Conservation (phyloP, 2,797 vertebrate species). For the Tamandua tetradactyla region DNA sequence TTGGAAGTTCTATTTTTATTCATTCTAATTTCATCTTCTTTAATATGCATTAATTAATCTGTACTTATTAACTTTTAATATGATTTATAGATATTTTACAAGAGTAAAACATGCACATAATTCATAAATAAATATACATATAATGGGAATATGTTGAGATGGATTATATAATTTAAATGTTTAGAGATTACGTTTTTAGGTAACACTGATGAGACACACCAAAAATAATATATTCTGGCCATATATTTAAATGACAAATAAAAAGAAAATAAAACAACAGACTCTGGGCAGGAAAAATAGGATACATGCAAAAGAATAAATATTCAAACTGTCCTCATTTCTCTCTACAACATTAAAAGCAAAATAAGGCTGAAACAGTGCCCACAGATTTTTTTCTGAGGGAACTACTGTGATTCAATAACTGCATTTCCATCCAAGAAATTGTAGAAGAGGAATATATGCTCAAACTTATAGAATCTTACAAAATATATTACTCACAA, state of each 20-base stretch:
- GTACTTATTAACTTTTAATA: neutral
- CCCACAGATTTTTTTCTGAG: neutral
- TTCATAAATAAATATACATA: neutral
- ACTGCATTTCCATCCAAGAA: neutral
- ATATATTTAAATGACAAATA: neutral
- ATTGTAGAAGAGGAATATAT: slow-evolving; percentile 16
- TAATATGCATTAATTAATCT: neutral
- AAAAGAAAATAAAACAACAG: neutral
- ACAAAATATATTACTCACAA: neutral
- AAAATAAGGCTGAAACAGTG: neutral
- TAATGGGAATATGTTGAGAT: neutral
- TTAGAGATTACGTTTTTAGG: neutral
- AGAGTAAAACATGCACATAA: neutral
- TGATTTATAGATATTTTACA: neutral
- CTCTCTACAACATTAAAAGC: neutral
- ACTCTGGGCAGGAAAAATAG: neutral
- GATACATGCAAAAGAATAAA: neutral
- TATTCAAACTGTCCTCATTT: slow-evolving; percentile 8
- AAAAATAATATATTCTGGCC: neutral
- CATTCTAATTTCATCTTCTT: neutral
- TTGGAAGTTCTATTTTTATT: too few species aligned
- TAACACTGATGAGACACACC: neutral
- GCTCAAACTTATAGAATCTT: neutral
- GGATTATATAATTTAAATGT: neutral
- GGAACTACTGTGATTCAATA: neutral